A percentile compares a stretch with the other conserved stretches of the same genome.
These are phyloP conservation scores for Stramonita haemastoma DNA, from an alignment of 2,888 invertebrate genomes.

Conservation along the genomic window DNA sequence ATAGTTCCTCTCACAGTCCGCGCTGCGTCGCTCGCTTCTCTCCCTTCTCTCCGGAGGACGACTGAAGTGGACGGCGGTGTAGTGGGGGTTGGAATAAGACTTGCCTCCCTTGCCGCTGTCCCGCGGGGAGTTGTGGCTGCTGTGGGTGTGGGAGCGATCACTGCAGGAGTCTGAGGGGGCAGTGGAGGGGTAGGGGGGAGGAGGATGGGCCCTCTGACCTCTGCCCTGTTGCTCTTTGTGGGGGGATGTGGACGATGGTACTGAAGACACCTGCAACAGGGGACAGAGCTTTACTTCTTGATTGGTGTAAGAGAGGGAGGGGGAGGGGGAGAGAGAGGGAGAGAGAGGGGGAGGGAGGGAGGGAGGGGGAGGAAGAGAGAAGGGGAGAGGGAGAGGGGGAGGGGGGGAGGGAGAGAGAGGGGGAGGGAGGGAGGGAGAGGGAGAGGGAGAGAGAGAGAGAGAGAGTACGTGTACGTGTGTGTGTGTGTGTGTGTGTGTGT, in stretches of 20 bases:
- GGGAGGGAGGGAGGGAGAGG: too few species aligned
- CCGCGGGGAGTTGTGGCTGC: slow-evolving; percentile 34
- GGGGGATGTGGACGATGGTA: background rate
- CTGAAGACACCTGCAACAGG: background rate
- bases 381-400: too few species aligned
- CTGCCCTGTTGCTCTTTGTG: background rate
- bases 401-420: too few species aligned
- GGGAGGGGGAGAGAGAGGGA: too few species aligned
- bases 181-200: slow-evolving; percentile 67
- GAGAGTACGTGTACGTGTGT: too few species aligned
- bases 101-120: slow-evolving; percentile 2
- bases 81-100: slow-evolving; percentile 40
- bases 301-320: too few species aligned
- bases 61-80: slow-evolving; percentile 22
- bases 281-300: too few species aligned
- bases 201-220: too few species aligned
- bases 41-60: background rate
- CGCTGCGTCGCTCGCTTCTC: background rate
- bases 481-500: too few species aligned
- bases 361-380: too few species aligned
- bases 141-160: slow-evolving; percentile 44
- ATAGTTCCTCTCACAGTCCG: slow-evolving; percentile 7
- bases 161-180: slow-evolving; percentile 20
- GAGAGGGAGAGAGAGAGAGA: too few species aligned
- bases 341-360: too few species aligned